Evolutionary conservation across 2,113 vertebrate species (phyloP).

Genomic region (Anolis sagrei): DNA sequence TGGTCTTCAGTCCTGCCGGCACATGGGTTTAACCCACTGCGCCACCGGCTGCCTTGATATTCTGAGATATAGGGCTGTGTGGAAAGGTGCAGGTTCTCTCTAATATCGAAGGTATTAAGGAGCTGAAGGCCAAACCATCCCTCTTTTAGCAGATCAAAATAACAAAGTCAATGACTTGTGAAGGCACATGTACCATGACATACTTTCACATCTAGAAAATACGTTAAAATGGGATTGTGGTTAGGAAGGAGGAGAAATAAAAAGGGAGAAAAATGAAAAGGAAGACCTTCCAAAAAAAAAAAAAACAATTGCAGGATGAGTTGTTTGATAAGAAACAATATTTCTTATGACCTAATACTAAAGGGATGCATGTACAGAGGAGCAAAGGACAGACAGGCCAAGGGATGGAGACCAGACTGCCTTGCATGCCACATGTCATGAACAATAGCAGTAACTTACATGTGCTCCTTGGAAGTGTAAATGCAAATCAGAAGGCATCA

Average conservation of each 20-base stretch:
- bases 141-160: neutral
- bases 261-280: neutral
- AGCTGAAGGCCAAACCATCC: neutral
- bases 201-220: neutral
- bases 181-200: neutral
- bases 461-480: neutral
- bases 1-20: too few species aligned
- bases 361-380: neutral
- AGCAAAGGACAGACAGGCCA: neutral
- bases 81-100: too few species aligned
- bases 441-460: too few species aligned
- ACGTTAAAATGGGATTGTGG: too few species aligned
- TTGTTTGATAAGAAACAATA: neutral
- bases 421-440: neutral
- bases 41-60: too few species aligned
- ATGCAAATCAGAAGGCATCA: neutral
- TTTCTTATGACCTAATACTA: too few species aligned
- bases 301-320: neutral
- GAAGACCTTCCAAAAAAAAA: neutral
- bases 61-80: too few species aligned
- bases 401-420: neutral
- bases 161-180: neutral
- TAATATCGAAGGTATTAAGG: neutral
- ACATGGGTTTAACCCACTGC: too few species aligned
- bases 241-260: neutral